These are phyloP conservation scores for Serranus cabrilla DNA, from an alignment of 2,797 vertebrate genomes.

Conservation along the genomic window DNA sequence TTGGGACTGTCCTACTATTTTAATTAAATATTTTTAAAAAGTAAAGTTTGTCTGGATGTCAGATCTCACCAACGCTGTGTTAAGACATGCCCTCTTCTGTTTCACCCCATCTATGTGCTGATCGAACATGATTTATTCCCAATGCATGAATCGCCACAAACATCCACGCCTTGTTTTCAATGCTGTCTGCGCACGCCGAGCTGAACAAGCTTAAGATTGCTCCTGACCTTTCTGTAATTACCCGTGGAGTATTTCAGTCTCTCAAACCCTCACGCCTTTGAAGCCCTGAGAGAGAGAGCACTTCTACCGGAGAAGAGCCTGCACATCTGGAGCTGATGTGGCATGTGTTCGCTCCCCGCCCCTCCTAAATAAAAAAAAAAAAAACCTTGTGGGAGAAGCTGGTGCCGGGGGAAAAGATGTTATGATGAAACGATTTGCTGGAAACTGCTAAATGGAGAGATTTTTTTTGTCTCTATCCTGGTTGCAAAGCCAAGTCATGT, in stretches of 20 bases:
- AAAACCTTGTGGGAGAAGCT: constrained; percentile 46
- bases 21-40: neutral
- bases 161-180: constrained; percentile 45
- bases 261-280: constrained; percentile 52
- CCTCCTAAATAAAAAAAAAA: constrained; percentile 26
- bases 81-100: neutral
- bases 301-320: constrained; percentile 20
- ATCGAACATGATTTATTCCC: constrained; percentile 49
- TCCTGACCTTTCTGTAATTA: constrained; percentile 81
- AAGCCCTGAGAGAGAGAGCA: constrained; percentile 49
- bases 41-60: constrained; percentile 15
- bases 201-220: constrained; percentile 63
- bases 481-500: constrained; percentile 20
- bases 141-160: constrained; percentile 15
- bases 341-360: constrained; percentile 33
- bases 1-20: neutral
- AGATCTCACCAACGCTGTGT: neutral
- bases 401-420: constrained; percentile 51
- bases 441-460: constrained; percentile 30
- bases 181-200: constrained; percentile 33
- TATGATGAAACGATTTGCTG: constrained; percentile 47
- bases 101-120: constrained; percentile 18
- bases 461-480: constrained; percentile 19
- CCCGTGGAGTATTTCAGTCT: constrained; percentile 61
- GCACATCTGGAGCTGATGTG: constrained; percentile 54